phyloP scores from a whole-genome alignment of 2,797 vertebrate species.

The Pipistrellus pygmaeus region DNA sequence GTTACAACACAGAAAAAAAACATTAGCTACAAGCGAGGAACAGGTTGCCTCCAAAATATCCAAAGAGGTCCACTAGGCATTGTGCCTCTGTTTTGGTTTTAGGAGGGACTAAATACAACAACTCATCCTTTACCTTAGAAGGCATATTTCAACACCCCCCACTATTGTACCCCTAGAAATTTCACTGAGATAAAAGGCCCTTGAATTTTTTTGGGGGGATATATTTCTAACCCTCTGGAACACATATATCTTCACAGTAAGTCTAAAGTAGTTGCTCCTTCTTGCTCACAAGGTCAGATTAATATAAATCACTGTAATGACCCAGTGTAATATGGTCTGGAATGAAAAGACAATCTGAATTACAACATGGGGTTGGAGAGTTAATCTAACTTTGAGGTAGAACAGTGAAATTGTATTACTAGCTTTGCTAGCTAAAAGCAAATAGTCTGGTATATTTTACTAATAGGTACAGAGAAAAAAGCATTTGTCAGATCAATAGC shows the following conservation, averaged over 20 bases:
- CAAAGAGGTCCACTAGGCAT: background rate
- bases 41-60: background rate
- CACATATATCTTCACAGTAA: background rate
- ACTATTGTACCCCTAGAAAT: background rate
- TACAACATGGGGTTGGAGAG: background rate
- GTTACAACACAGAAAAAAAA: background rate
- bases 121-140: background rate
- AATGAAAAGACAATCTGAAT: background rate
- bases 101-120: background rate
- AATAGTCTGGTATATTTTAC: background rate
- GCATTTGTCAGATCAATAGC: background rate
- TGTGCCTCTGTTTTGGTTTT: background rate
- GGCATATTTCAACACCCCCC: background rate
- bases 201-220: background rate
- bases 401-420: background rate
- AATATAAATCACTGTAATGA: background rate
- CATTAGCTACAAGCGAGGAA: background rate
- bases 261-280: background rate
- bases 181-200: background rate
- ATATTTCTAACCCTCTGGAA: background rate
- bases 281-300: background rate
- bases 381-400: background rate
- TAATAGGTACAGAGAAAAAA: background rate
- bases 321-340: background rate
- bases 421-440: background rate